These are phyloP conservation scores for Falco punctatus DNA, from an alignment of 2,113 vertebrate genomes.

Conservation along the genomic window DNA sequence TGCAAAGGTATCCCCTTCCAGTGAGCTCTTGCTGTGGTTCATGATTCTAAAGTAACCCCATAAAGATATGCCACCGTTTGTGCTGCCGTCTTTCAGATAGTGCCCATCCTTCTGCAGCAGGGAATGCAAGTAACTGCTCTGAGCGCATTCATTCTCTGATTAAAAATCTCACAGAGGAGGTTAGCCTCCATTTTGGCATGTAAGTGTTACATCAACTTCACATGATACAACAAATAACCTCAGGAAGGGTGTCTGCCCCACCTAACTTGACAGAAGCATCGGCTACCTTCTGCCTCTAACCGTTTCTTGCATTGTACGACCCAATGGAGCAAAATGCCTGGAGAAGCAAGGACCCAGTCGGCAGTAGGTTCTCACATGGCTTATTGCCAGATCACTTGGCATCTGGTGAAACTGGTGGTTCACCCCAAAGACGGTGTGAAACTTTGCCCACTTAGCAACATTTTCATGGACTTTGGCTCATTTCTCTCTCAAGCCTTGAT, in stretches of 20 bases:
- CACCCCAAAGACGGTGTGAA: background rate
- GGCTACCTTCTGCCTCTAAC: background rate
- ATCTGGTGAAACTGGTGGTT: background rate
- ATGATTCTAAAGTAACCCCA: background rate
- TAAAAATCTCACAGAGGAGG: constrained; percentile 22
- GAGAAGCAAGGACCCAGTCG: background rate
- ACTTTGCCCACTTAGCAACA: background rate
- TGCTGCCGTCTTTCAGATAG: background rate
- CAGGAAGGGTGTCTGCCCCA: background rate
- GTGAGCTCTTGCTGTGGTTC: background rate
- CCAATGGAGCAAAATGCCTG: background rate
- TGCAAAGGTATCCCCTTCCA: background rate
- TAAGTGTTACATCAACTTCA: constrained; percentile 20
- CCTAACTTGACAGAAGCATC: background rate
- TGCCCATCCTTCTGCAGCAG: background rate
- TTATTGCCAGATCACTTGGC: background rate
- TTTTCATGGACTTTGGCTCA: background rate
- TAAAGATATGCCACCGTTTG: constrained; percentile 3
- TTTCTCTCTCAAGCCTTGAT: background rate
- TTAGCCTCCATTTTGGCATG: background rate
- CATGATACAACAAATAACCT: background rate
- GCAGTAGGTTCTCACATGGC: background rate
- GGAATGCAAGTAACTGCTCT: background rate
- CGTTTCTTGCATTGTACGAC: background rate
- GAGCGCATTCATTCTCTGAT: background rate